phyloP scores from a whole-genome alignment of 1,140 invertebrate genomes.

The Xylocopa sonorina region DNA sequence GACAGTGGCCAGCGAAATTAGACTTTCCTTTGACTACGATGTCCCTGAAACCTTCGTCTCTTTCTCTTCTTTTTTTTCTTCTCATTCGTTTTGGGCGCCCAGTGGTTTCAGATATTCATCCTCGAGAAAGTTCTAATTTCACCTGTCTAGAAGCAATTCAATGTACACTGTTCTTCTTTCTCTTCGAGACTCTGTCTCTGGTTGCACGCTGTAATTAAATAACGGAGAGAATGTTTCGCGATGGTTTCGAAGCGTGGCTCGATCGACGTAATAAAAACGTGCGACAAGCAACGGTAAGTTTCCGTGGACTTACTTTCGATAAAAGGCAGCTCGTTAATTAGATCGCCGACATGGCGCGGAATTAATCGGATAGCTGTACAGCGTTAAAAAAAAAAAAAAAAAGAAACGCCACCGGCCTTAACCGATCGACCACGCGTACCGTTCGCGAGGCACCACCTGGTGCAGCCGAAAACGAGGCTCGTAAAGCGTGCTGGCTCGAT shows the following conservation, averaged over 20 bases:
- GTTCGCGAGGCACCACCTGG: conserved; percentile 1
- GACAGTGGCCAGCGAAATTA: conserved; percentile 35
- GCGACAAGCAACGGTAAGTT: not conserved
- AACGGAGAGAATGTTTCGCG: too few species aligned
- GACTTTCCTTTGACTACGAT: not conserved
- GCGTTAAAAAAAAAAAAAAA: too few species aligned
- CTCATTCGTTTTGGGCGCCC: not conserved
- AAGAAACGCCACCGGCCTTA: not conserved
- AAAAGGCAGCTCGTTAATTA: conserved; percentile 1
- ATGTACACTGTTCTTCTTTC: too few species aligned
- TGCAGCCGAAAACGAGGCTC: conserved; percentile 12
- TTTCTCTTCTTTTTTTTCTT: not conserved
- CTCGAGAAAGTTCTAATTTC: too few species aligned
- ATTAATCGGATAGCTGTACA: not conserved
- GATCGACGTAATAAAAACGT: too few species aligned
- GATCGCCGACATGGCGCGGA: not conserved
- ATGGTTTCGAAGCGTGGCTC: too few species aligned
- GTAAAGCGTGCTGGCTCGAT: conserved; percentile 36
- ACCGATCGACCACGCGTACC: too few species aligned
- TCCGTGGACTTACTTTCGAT: not conserved
- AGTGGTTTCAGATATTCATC: not conserved
- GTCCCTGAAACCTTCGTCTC: not conserved
- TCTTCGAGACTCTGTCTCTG: too few species aligned
- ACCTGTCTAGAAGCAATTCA: too few species aligned
- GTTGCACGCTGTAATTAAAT: too few species aligned